Base-by-base conservation (phyloP, 2,888 invertebrate species). In the Diadegma fenestrale region DNA sequence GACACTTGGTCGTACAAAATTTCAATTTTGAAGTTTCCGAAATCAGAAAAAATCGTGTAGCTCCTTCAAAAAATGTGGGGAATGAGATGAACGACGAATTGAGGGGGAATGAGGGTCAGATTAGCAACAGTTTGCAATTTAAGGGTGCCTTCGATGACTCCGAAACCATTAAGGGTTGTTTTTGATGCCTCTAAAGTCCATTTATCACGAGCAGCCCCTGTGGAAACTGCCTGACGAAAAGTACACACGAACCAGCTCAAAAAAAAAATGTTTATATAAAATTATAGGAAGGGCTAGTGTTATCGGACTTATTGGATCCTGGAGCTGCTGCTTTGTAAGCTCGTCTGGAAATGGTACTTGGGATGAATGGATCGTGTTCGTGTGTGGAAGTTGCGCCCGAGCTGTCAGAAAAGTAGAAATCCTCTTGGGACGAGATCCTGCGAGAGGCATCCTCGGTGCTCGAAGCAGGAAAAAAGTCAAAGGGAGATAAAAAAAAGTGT, bases 271-370 rank as follows among this genome's bases (percentile, higher is more conserved):
- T 51, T 68, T 51, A 68, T 61, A 71, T 17, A 22, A 73, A 71
- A 77, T 63, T 64, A 84, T 58, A 73, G 69, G 61, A 69, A 80
- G 82, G 79, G 82, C 86, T 66, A 86, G 87, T 88, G 87, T 90
- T 91, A 91, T 90, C 90, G 88, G 87, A 88, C 88, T 91, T 91
- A 90, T 91, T 91, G 91, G 90, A 91, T 91, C 91, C 87, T 88
- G 85, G 88, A 8, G 75, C 86, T 88, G 75, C 86, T 88, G 82
- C 88, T 90, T 90, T 91, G 90, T 90, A 88, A 90, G 88, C 87
- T 88, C 85, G 88, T 90, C 90, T 88, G 88, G 86, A 89, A 90
- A 89, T 88, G 88, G 86, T 88, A 82, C 89, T 89, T 89, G 88
- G 89, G 90, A 90, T 90, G 90, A 90, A 90, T 88, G 89, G 84